Base-by-base conservation (phyloP, 2,113 vertebrate species). In the Gymnorhina tibicen region DNA sequence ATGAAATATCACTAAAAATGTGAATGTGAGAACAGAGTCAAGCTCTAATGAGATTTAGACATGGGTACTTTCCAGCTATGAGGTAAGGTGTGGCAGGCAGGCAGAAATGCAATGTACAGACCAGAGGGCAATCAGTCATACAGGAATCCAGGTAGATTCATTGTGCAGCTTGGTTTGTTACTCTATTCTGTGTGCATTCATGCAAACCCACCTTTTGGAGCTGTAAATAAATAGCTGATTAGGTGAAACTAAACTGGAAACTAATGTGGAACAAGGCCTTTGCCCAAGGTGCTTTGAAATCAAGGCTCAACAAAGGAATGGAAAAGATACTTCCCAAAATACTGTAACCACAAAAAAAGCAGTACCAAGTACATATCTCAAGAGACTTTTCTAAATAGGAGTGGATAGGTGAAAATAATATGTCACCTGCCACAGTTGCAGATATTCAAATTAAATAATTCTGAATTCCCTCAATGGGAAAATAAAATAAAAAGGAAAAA, bases 391-490 rank as follows among this genome's bases (percentile, higher is more conserved):
- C 58, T 46, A 68, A 74, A 62, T 16, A 63, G 39, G 28, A 85
- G n/a, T 35, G 28, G 15, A 26, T 64, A 68, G 28, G 32, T 53
- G 50, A 95, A 85, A 90, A 35, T 42, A 79, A 16, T 73, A 85
- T 95, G 91, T 95, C 35, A 80, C 27, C 39, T 22, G 55, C 16
- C 1, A 8, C 13, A 52, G 33, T 3, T 47, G 33, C 2, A 16
- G 35, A 80, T 46, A 67, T 77, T 85, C 26, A 76, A 76, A 82
- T 6, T 53, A 42, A 94, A 73, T 73, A 85, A 87, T 39, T 80
- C 33, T 23, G 11, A 77, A 50, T 17, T 86, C 35, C 15, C 30
- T 77, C 46, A 68, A 60, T 7, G 3, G 6, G 17, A 62, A 59
- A 27, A 42, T 35, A 52, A 41, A 26, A 15, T 13, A 11, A 39